Evolutionary conservation across 2,888 invertebrate species (phyloP).

Genomic region (Steinernema carpocapsae): DNA sequence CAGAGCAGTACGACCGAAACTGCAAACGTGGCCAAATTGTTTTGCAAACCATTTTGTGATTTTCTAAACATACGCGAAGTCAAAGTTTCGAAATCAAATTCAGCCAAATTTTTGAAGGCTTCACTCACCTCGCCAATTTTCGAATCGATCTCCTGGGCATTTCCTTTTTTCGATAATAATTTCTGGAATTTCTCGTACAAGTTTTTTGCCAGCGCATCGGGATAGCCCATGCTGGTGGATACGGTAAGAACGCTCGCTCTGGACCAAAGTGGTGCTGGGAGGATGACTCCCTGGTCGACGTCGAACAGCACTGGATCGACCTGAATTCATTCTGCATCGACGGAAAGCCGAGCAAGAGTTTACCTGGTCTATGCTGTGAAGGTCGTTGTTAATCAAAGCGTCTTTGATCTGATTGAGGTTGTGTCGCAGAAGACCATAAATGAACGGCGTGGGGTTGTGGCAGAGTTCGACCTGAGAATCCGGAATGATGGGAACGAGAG

Average conservation of each 20-base stretch:
- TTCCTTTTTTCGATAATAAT: constrained; percentile 38
- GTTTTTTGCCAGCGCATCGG: constrained; percentile 44
- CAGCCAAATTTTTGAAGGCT: neutral
- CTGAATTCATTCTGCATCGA: no score
- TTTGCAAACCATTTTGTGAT: constrained; percentile 56
- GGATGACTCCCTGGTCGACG: constrained; percentile 49
- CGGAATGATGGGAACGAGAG: constrained; percentile 58
- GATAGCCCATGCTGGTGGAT: constrained; percentile 44
- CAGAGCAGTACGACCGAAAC: constrained; percentile 38
- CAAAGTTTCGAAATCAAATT: neutral
- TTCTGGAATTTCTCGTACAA: constrained; percentile 41
- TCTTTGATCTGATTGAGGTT: constrained; percentile 48
- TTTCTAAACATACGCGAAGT: constrained; percentile 41
- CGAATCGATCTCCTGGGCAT: constrained; percentile 41
- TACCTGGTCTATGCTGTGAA: neutral
- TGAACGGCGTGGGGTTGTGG: constrained; percentile 56
- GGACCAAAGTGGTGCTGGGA: constrained; percentile 42
- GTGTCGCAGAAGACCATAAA: constrained; percentile 51
- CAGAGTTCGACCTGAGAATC: constrained; percentile 55
- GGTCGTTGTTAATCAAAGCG: constrained; percentile 36
- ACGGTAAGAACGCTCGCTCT: neutral
- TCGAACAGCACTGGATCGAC: constrained; percentile 40
- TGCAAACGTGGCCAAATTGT: constrained; percentile 55
- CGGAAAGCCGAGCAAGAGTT: no score
- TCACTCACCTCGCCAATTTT: constrained; percentile 47